Evolutionary conservation across 2,113 vertebrate genomes (phyloP).

Genomic region (Perca fluviatilis): DNA sequence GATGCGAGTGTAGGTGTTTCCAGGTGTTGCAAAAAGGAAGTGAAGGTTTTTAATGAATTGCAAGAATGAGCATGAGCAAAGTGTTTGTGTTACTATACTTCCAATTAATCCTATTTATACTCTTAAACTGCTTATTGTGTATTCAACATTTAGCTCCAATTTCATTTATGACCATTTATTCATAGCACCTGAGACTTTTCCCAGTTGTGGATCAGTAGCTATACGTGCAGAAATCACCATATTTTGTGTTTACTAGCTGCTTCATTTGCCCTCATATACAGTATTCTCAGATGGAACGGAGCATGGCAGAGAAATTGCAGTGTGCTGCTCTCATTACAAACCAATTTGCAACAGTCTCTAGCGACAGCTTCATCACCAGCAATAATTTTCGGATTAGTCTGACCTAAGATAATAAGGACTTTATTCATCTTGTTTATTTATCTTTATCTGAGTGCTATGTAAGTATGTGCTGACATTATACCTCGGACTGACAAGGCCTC

Average conservation of each 20-base stretch:
- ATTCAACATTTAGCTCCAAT: background rate
- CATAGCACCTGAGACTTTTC: background rate
- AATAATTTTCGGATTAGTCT: slow-evolving; percentile 8
- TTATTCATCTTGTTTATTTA: slow-evolving; percentile 15
- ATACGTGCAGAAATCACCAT: slow-evolving; percentile 6
- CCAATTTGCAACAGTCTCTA: background rate
- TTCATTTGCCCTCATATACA: slow-evolving; percentile 27
- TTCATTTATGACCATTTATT: slow-evolving; percentile 24
- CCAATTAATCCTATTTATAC: background rate
- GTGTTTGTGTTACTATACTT: background rate
- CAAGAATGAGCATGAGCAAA: background rate
- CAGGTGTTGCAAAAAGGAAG: too few relatives aligned
- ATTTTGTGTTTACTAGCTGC: background rate
- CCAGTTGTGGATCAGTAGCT: slow-evolving; percentile 13
- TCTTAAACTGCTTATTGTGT: background rate
- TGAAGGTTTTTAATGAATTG: background rate
- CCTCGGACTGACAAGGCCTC: background rate
- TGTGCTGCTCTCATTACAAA: slow-evolving; percentile 35
- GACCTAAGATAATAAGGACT: slow-evolving; percentile 10
- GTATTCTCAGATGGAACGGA: background rate
- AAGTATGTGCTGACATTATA: background rate
- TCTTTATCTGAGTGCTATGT: background rate
- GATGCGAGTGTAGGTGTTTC: too few relatives aligned
- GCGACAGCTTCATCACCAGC: slow-evolving; percentile 1
- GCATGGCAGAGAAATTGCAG: background rate